Base-by-base conservation (phyloP, 2,888 invertebrate species). In the Amaurobius ferox region DNA sequence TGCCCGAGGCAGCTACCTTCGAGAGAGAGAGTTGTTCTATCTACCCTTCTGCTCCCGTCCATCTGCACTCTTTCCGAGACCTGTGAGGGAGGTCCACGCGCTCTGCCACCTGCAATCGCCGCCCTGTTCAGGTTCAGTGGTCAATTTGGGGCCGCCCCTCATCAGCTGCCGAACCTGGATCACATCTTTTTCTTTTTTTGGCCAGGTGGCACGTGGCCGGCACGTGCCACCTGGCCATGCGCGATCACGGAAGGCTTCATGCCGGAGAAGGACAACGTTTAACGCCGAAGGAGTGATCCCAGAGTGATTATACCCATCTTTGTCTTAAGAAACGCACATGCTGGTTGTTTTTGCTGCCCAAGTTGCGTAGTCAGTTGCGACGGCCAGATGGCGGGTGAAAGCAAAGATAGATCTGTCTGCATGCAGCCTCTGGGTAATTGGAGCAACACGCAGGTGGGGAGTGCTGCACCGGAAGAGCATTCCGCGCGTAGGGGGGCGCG, bases 101-200 rank as follows among this genome's bases (percentile, higher is more conserved):
- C 44, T 2, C 26, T 16, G 48, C 48, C 77, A 77, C 77, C 77
- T 77, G 77, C 77, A 48, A 28, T 5, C 23, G 26, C 64, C 39
- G 66, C 44, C 64, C 30, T n/a, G 77, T 77, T 77, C 77, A 67
- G 77, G 67, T 67, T 68, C 66, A 55, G 26, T 48, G 77, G 78
- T 70, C 68, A 78, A 61, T 39, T 35, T 78, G 78, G 68, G 19
- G 78, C 68, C n/a, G 2, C 35, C 35, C 35, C 30, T 13, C 19
- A 23, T 71, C 71, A 71, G 44, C 71, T 71, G 71, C n/a, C 48
- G 35, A 48, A 48, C 6, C 9, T 16, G 55, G 7, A 16, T 35
- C 39, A 11, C 9, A 19, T 11, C 35, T 35, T 35, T 35, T 9
- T 35, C 35, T 35, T 9, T 35, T 5, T 35, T 5, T 35, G 13